Percentiles rank a stretch among this genome's conserved stretches.
Conservation (phyloP, 1,140 invertebrate species). For the Macrostomum lignano region DNA sequence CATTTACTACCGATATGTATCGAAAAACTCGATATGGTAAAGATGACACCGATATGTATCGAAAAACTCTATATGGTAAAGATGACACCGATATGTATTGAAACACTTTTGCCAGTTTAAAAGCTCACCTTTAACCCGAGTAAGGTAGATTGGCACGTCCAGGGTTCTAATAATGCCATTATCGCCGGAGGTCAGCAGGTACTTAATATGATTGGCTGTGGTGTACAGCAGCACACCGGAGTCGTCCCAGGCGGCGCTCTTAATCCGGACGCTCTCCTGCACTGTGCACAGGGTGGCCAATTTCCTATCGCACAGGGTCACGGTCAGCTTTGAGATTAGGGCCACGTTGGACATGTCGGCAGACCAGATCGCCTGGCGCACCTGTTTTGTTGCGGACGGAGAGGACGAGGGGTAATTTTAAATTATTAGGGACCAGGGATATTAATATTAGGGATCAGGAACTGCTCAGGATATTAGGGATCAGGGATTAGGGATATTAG, state of each 20-base stretch:
- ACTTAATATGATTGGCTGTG: conserved; percentile 92
- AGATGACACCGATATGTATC: no score
- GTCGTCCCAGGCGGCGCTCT: conserved; percentile 93
- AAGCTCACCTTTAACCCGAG: conserved; percentile 66
- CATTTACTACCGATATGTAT: no score
- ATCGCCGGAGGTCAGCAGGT: conserved; percentile 67
- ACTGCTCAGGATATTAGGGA: no score
- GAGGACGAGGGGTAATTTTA: no score
- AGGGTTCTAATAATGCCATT: conserved; percentile 88
- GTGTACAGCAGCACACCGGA: conserved; percentile 90
- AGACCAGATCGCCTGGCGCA: conserved; percentile 78
- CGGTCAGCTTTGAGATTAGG: conserved; percentile 58
- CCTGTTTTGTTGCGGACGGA: no score
- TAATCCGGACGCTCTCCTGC: conserved; percentile 75
- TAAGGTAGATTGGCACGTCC: conserved; percentile 82
- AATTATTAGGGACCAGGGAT: no score
- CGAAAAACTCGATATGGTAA: no score
- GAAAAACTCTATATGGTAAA: no score
- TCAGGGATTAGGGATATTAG: no score
- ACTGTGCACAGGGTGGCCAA: conserved; percentile 64
- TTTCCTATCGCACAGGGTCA: conserved; percentile 63
- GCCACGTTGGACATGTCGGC: conserved; percentile 73
- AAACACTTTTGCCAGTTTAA: no score
- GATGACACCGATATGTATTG: no score
- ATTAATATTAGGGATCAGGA: no score